phyloP scores from a whole-genome alignment of 2,113 vertebrate genomes.

The Illadopsis cleaveri region DNA sequence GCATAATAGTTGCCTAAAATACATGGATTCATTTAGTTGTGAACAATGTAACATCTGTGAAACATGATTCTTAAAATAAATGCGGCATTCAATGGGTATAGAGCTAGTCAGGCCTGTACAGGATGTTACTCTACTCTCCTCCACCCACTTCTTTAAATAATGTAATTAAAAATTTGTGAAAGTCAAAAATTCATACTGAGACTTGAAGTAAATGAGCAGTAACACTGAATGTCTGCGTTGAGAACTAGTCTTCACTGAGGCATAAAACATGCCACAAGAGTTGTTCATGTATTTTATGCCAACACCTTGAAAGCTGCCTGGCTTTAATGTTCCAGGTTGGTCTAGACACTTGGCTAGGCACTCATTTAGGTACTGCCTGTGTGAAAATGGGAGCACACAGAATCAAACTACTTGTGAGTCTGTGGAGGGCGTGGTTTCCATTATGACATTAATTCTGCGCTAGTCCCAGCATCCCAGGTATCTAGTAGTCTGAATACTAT shows the following conservation, averaged over 20 bases:
- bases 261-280: not conserved
- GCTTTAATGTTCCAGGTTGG: not conserved
- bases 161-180: not conserved
- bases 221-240: not conserved
- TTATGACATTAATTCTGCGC: not conserved
- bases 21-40: constrained; percentile 28
- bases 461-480: not conserved
- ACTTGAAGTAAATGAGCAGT: not conserved
- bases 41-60: constrained; percentile 54
- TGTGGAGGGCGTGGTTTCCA: not conserved
- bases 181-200: not conserved
- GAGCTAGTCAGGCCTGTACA: not conserved
- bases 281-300: not conserved
- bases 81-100: not conserved
- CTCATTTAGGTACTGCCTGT: not conserved
- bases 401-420: not conserved
- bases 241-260: not conserved
- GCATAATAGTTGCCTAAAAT: constrained; percentile 25
- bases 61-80: constrained; percentile 49
- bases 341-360: not conserved
- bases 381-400: not conserved
- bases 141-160: constrained; percentile 5
- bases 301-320: not conserved
- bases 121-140: constrained; percentile 26
- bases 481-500: not conserved